Conservation (phyloP, 2,888 invertebrate species). For the Drosophila monieri region DNA sequence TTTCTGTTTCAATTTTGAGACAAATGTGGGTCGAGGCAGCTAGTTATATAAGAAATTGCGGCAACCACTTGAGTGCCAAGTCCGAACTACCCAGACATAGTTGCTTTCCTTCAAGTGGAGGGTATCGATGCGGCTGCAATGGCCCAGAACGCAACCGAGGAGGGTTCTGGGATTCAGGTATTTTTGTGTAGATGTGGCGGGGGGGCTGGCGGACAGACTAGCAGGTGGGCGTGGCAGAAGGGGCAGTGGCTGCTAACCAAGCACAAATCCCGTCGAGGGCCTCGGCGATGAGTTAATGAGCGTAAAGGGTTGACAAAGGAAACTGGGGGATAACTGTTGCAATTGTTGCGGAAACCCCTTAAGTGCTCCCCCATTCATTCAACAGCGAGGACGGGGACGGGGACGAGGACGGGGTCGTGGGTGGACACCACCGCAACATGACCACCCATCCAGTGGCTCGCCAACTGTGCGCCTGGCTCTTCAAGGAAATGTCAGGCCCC, state of each 20-base stretch:
- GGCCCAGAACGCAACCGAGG: constrained; percentile 1
- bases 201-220: not conserved
- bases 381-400: constrained; percentile 6
- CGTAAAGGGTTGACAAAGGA: constrained; percentile 43
- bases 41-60: not conserved
- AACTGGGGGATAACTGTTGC: constrained; percentile 28
- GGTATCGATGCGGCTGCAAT: constrained; percentile 6
- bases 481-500: constrained; percentile 10
- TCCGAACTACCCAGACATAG: not conserved
- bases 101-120: not conserved
- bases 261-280: constrained; percentile 36
- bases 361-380: constrained; percentile 55
- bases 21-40: not conserved
- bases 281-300: constrained; percentile 41
- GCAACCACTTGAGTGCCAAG: not conserved
- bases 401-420: not conserved
- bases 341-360: constrained; percentile 73
- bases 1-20: no score
- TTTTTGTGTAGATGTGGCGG: not conserved
- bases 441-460: constrained; percentile 11
- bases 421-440: not conserved
- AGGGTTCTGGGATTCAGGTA: not conserved
- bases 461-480: constrained; percentile 15
- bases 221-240: constrained; percentile 10
- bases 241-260: constrained; percentile 16